Evolutionary conservation across 2,797 vertebrate species (phyloP), one percentile per base, ranked within the genome.

Genomic region (Anableps anableps): DNA sequence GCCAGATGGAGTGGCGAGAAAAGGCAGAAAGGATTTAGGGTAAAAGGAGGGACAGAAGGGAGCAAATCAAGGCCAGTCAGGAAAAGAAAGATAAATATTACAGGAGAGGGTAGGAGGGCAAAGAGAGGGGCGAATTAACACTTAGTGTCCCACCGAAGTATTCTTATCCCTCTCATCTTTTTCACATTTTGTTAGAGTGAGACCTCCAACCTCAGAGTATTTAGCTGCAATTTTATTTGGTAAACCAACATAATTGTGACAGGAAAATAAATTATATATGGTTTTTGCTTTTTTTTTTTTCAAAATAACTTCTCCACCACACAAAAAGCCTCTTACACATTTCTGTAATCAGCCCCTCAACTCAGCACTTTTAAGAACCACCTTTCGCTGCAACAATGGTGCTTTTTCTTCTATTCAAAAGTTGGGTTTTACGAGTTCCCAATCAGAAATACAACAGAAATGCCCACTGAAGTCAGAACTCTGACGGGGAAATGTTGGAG

Each of bases 1-100:
- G 81, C 78, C 87, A 88, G 84, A 87, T 85, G 84, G 72, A 81
- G 81, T 36, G 62, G 45, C 5, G 23, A 41, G 29, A 71, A 29
- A 74, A 29, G 73, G 11, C 51, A 26, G 19, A 48, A 34, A 19
- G 55, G 53, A 47, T 11, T 34, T 16, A 41, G 23, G 47, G 73
- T 45, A 26, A 43, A 71, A 5, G 31, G 76, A 29, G 68, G 21
- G 68, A 47, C n/a, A 29, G 41, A 19, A 60, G 1, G 41, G 34
- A 13, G 13, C 6, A 31, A 14, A 75, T 11, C 2, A 48, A 48
- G 41, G 64, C 70, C 50, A 64, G 72, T 48, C 19, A 71, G 29
- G 7, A 1, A 66, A 60, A 71, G 7, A 41, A 66, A 58, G 7
- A 6, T 34, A 74, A 43, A 58, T 4, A 79, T 47, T 72, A 47